Percentiles rank a stretch among this genome's conserved stretches.
phyloP scores from a whole-genome alignment of 2,888 invertebrate genomes.

The Heteropelma amictum region DNA sequence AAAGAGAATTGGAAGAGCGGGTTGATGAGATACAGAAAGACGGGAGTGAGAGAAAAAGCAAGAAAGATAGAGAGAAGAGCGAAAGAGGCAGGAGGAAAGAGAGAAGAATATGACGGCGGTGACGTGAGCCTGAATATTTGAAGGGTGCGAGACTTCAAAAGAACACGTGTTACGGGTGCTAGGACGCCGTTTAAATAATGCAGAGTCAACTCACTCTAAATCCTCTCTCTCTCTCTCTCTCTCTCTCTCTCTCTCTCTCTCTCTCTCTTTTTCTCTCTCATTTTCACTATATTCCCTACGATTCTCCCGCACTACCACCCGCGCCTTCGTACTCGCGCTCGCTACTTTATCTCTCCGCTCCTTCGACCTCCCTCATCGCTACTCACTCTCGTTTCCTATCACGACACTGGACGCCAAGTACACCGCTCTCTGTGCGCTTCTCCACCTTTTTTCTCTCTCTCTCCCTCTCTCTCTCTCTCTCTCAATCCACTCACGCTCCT shows the following conservation, averaged over 20 bases:
- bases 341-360: constrained; percentile 35
- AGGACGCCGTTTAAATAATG: constrained; percentile 77
- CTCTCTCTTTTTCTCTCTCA: constrained; percentile 20
- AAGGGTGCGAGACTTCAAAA: constrained; percentile 77
- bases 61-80: constrained; percentile 13
- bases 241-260: constrained; percentile 30
- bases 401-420: constrained; percentile 28
- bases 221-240: constrained; percentile 50
- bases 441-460: not conserved
- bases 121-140: constrained; percentile 77
- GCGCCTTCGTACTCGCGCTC: constrained; percentile 49
- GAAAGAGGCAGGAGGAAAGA: constrained; percentile 17
- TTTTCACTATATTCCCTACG: not conserved
- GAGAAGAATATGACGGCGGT: constrained; percentile 75
- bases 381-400: constrained; percentile 15
- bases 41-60: constrained; percentile 29
- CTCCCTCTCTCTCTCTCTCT: not conserved
- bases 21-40: constrained; percentile 45
- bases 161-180: constrained; percentile 76
- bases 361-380: constrained; percentile 15
- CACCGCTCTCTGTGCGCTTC: not conserved
- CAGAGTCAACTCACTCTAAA: constrained; percentile 76
- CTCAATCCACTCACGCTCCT: not conserved
- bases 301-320: not conserved
- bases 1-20: constrained; percentile 51